Conservation (phyloP, 2,888 invertebrate species). For the Microctonus aethiopoides region DNA sequence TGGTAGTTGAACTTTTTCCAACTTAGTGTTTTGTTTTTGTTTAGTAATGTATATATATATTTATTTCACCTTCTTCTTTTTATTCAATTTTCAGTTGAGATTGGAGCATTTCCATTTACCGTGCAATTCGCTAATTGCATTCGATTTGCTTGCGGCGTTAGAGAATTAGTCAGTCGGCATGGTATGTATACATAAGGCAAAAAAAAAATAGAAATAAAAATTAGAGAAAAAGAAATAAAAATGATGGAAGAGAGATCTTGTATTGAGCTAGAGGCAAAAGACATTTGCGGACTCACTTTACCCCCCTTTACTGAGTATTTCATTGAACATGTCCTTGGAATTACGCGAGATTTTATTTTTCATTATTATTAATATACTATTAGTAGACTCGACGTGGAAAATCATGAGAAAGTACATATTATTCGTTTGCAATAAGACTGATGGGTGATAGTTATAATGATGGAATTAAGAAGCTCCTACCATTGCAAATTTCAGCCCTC, state of each 20-base stretch:
- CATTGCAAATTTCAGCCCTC: not conserved
- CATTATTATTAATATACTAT: not conserved
- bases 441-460: slow-evolving; percentile 44
- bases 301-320: not conserved
- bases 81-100: not conserved
- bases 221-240: slow-evolving; percentile 7
- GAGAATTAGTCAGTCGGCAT: not conserved
- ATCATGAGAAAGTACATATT: slow-evolving; percentile 39
- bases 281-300: slow-evolving; percentile 34
- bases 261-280: slow-evolving; percentile 35
- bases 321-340: not conserved
- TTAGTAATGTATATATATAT: slow-evolving; percentile 27
- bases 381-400: slow-evolving; percentile 24
- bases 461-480: slow-evolving; percentile 41
- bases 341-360: slow-evolving; percentile 26
- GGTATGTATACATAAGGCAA: slow-evolving; percentile 11
- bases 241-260: slow-evolving; percentile 5
- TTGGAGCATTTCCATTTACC: slow-evolving; percentile 50
- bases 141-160: slow-evolving; percentile 41
- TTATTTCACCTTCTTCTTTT: not conserved
- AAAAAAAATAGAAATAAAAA: not conserved
- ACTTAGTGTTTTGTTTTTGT: slow-evolving; percentile 2
- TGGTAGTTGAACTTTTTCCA: not conserved
- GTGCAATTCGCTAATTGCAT: slow-evolving; percentile 53
- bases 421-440: slow-evolving; percentile 43